Evolutionary conservation across 2,113 vertebrate genomes (phyloP).

Genomic region (Corvus cornix): DNA sequence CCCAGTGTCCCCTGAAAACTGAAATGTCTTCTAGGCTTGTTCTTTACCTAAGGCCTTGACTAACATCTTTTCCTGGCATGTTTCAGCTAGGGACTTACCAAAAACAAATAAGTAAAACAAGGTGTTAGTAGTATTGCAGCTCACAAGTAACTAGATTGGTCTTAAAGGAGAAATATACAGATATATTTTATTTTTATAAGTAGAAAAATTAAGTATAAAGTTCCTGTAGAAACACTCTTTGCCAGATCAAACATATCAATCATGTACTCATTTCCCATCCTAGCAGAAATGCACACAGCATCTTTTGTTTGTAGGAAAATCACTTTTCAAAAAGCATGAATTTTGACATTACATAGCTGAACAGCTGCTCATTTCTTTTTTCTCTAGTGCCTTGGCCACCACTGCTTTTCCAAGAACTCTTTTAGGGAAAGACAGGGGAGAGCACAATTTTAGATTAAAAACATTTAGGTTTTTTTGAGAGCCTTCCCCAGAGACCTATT

Average conservation of each 20-base stretch:
- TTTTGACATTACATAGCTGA: neutral
- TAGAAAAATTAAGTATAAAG: slow-evolving; percentile 15
- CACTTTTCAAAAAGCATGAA: neutral
- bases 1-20: neutral
- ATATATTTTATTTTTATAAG: neutral
- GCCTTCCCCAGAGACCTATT: neutral
- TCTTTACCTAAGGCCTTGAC: neutral
- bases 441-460: neutral
- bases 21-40: neutral
- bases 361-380: neutral
- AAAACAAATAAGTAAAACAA: neutral
- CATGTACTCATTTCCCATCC: neutral
- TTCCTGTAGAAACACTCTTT: slow-evolving; percentile 16
- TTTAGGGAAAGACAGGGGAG: neutral
- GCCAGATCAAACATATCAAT: slow-evolving; percentile 16
- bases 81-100: neutral
- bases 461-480: neutral
- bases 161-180: neutral
- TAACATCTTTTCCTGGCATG: neutral
- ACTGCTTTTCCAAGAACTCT: neutral
- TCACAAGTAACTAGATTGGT: neutral
- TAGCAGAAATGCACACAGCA: neutral
- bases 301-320: neutral
- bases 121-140: neutral
- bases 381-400: neutral